Evolutionary conservation across 1,140 invertebrate genomes (phyloP), one percentile per base, ranked within the genome.

Genomic region (Pseudomyrmex concolor): DNA sequence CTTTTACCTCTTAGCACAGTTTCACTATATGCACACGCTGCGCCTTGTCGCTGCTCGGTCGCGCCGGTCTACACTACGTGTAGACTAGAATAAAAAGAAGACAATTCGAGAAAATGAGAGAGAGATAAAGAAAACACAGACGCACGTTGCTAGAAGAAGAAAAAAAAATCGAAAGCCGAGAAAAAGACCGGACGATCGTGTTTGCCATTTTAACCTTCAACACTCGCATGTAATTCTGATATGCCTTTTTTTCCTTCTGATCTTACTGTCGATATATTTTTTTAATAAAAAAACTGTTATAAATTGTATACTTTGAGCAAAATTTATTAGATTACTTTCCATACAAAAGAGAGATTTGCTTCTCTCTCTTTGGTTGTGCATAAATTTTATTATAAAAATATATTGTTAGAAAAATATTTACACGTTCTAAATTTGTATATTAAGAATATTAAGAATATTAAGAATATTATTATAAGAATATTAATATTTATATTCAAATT

Each of bases 1-100:
- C 87, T 89, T 89, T 89, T 89, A 89, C 87, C 87, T 88, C 87
- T 89, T 89, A 89, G 87, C 87, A 89, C 84, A 89, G 78, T 89
- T 89, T 89, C 87, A 89, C 87, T 89, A 48, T 60, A 83, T 77
- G 86, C 81, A 64, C 76, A 84, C 50, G 22, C 48, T 76, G 82
- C 60, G 64, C 17, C 63, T 43, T 25, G 72, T 55, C 63, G n/a
- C n/a, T 19, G 73, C 15, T 51, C n/a, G n/a, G 68, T 45, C 60
- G n/a, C 45, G 55, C 22, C 43, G 51, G 10, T 34, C 34, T n/a
- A n/a, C n/a, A 0, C 25, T 45, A 48, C 34, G 54, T 43, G 25
- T 12, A 63, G 67, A n/a, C n/a, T 83, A 83, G 72, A 60, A 50
- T 7, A 34, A 34, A 34, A 34, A 34, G 34, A 64, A 15, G 57